Evolutionary conservation across 35 echinoderm and acorn worm genomes (phyloP), one percentile per base, ranked within the genome.

Genomic region (Strongylocentrotus purpuratus): DNA sequence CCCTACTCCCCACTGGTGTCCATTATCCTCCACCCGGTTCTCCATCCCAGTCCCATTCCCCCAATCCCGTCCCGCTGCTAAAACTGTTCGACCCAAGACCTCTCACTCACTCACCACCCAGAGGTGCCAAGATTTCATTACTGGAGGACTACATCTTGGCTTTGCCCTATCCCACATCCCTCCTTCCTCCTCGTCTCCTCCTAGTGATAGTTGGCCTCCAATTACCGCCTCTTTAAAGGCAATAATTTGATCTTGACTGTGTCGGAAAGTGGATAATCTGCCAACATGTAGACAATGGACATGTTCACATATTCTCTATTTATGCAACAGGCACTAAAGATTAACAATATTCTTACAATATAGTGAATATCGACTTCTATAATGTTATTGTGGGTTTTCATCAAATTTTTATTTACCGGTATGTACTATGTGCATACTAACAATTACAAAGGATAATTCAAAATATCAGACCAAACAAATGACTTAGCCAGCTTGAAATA

Each of bases 241-340:
- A 89, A 89, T 89, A 89, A 89, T 89, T 89, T 89, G 87, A 89
- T 89, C 87, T 89, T 89, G 87, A 78, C 87, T 89, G 87, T 89
- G 87, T 45, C 33, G 2, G 2, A 89, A 14, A 89, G 87, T 89
- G 87, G 45, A 89, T 89, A 89, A 89, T 33, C 87, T 33, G 87
- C 20, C 87, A 31, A 89, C 87, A 89, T 33, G 87, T 41, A 46
- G 87, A 45, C 87, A 15, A 32, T 13, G 12, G 25, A 11, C 33
- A 17, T 89, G 87, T 78, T 78, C 65, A 78, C 65, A 78, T 78
- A 28, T 78, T 7, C 52, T 17, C 17, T 17, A 9, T 11, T 9
- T 59, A 59, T 59, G 7, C 52, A 59, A 59, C 11, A 59, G 52
- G 11, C 52, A 59, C 11, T n/a, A n/a, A n/a, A n/a, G n/a, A n/a